phyloP scores from a whole-genome alignment of 2,888 invertebrate species.

The Flexamia atlantica region DNA sequence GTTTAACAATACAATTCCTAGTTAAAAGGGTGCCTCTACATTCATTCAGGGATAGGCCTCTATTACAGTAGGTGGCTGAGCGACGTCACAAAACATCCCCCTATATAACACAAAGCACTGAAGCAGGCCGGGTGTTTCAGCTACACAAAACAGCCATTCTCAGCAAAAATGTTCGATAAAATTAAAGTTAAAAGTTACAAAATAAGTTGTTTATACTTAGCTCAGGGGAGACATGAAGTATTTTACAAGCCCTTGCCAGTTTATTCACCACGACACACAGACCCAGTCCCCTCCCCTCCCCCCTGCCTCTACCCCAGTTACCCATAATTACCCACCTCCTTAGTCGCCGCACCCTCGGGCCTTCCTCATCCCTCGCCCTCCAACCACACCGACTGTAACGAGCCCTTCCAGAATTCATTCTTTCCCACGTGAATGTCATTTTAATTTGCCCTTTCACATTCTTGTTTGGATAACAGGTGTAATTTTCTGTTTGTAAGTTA shows the following conservation, averaged over 20 bases:
- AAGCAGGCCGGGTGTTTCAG: no score
- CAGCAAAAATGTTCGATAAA: no score
- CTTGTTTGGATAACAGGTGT: background rate
- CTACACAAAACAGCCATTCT: no score
- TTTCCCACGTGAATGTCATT: constrained; percentile 9
- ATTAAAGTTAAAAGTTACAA: no score
- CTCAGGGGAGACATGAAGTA: background rate
- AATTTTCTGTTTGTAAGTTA: background rate
- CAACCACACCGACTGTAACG: background rate
- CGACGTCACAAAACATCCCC: no score
- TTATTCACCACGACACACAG: background rate
- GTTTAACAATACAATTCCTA: no score
- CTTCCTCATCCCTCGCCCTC: background rate
- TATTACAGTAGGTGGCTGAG: no score
- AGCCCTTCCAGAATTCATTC: background rate
- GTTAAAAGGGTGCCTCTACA: no score
- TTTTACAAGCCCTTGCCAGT: background rate
- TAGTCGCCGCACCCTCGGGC: background rate
- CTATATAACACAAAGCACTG: no score
- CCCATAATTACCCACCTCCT: background rate
- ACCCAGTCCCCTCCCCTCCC: background rate
- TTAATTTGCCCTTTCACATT: background rate
- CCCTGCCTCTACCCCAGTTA: background rate
- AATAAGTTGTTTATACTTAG: no score
- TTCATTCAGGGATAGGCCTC: no score